phyloP scores from a whole-genome alignment of 1,140 invertebrate genomes.

The Megalonaias nervosa region DNA sequence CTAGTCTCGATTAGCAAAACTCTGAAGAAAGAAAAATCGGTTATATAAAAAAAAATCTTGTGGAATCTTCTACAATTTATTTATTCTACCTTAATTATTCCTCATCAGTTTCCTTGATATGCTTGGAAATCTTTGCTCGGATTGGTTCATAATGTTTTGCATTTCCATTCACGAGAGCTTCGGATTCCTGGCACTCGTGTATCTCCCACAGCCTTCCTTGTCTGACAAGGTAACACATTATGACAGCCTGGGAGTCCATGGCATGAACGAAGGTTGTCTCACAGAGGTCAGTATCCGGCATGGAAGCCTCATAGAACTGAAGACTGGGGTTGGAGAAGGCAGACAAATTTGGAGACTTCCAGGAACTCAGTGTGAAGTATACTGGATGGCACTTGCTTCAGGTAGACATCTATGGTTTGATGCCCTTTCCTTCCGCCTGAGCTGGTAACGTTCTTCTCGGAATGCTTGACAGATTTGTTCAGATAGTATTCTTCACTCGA shows the following conservation, averaged over 20 bases:
- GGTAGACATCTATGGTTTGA: slow-evolving; percentile 5
- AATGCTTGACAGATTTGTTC: slow-evolving; percentile 10
- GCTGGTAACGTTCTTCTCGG: slow-evolving; percentile 5
- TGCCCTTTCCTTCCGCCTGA: slow-evolving; percentile 3
- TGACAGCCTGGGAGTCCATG: slow-evolving; percentile 10
- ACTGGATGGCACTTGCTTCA: slow-evolving; percentile 6
- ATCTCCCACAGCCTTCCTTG: slow-evolving; percentile 9
- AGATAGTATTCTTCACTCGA: slow-evolving; percentile 9
- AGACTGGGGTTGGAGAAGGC: slow-evolving; percentile 9
- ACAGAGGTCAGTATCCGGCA: slow-evolving; percentile 1
- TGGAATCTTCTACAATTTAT: no score
- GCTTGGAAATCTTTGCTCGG: slow-evolving; percentile 2
- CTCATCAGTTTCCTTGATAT: neutral
- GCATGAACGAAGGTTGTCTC: slow-evolving; percentile 5
- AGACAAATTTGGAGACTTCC: slow-evolving; percentile 10
- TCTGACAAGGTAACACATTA: slow-evolving; percentile 19
- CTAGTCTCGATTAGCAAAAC: no score
- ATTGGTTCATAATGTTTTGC: slow-evolving; percentile 25
- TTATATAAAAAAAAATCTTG: no score
- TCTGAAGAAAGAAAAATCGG: no score
- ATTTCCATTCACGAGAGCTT: slow-evolving; percentile 8
- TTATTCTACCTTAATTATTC: no score
- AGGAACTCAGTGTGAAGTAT: slow-evolving; percentile 14
- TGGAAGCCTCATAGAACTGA: slow-evolving; percentile 10
- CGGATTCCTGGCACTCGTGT: slow-evolving; percentile 1